Evolutionary conservation across 2,797 vertebrate genomes (phyloP), one percentile per base, ranked within the genome.

Genomic region (Kryptopterus vitreolus): DNA sequence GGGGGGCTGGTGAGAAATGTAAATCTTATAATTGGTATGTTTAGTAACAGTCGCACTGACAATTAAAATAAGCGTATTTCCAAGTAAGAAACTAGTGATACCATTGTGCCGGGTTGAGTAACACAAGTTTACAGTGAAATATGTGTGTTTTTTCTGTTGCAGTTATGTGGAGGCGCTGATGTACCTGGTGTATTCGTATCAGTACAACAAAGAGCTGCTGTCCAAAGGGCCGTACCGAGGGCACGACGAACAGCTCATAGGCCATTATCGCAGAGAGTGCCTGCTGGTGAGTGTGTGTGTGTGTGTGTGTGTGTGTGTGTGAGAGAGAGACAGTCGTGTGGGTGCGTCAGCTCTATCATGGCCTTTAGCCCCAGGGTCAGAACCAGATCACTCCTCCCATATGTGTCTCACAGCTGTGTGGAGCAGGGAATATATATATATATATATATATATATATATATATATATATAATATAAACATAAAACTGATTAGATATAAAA

Each of bases 121-220:
- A 22, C 69, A 69, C 6, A 1, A 12, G 43, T 43, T 59, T 22
- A 35, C 20, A 33, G 8, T 55, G 8, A 72, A 72, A 55, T 72
- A n/a, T 22, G 8, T 26, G n/a, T 70, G 1, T 43, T 71, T 86
- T 71, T 85, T 86, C 81, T 86, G 78, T 88, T 92, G 57, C 92
- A 99, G 97, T 90, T 99, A 94, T 69, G 92, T 96, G 91, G 96
- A 98, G 89, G 94, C 97, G 76, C 92, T 99, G 93, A 94, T 96
- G 87, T 99, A 97, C 91, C 95, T 99, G 90, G 95, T 98, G 84
- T 97, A 95, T 90, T 94, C 97, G 63, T 95, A 97, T 90, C 97
- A 98, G 92, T 97, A 95, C 92, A 99, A 99, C 91, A 97, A 95
- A 91, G 97, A 98, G 88, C 96, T 99, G 66, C 85, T 97, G 88